Evolutionary conservation across 1,140 invertebrate species (phyloP).

Genomic region (Eufriesea mexicana): DNA sequence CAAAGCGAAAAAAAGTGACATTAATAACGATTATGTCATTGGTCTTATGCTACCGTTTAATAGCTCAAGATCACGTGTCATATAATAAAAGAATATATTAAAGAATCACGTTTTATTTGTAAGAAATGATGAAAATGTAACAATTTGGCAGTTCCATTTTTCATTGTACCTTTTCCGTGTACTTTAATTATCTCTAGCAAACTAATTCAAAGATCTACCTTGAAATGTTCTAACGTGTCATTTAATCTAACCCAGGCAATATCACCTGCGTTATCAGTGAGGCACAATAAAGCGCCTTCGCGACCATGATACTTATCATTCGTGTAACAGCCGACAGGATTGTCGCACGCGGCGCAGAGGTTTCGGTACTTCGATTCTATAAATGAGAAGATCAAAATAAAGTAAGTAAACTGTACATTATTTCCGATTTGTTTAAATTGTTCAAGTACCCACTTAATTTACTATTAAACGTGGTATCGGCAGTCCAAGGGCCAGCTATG

Average conservation of each 20-base stretch:
- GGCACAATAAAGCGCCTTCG: conserved; percentile 89
- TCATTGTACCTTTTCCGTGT: neutral
- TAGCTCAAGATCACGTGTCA: no score
- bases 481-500: conserved; percentile 91
- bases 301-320: conserved; percentile 91
- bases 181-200: neutral
- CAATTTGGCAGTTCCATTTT: no score
- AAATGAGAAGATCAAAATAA: conserved; percentile 29
- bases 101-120: no score
- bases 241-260: conserved; percentile 90
- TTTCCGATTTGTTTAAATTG: neutral
- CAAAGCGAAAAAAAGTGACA: no score
- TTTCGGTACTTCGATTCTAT: conserved; percentile 87
- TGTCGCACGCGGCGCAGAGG: conserved; percentile 87
- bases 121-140: no score
- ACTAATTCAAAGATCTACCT: conserved; percentile 76
- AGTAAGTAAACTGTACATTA: neutral
- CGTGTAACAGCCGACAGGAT: conserved; percentile 84
- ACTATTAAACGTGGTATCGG: conserved; percentile 85
- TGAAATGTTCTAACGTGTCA: conserved; percentile 86
- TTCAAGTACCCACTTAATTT: conserved; percentile 86
- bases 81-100: no score
- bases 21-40: no score
- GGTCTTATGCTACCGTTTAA: no score
- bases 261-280: conserved; percentile 89